phyloP scores from a whole-genome alignment of 2,888 invertebrate species.

The Mythimna impura region DNA sequence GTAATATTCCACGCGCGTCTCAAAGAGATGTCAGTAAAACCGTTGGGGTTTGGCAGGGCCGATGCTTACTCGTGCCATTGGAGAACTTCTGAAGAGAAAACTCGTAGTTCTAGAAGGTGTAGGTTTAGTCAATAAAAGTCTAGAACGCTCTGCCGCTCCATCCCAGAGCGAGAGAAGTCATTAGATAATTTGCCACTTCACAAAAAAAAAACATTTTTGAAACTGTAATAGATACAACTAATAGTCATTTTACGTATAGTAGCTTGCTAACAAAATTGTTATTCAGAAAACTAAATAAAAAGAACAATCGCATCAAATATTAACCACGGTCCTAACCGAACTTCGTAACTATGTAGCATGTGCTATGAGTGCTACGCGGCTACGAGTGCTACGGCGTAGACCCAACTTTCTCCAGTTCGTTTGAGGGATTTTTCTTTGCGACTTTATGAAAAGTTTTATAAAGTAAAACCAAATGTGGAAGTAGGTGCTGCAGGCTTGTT shows the following conservation, averaged over 20 bases:
- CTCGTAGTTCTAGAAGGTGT: no score
- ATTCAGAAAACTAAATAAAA: not conserved
- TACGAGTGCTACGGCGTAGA: constrained; percentile 50
- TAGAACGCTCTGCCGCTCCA: no score
- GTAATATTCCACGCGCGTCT: no score
- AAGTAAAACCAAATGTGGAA: constrained; percentile 35
- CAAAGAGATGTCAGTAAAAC: no score
- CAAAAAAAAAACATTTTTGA: no score
- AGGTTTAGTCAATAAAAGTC: no score
- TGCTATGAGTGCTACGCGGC: constrained; percentile 32
- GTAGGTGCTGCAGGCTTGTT: constrained; percentile 22
- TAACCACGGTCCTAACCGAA: constrained; percentile 27
- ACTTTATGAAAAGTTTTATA: constrained; percentile 47
- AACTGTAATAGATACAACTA: no score
- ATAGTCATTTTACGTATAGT: not conserved
- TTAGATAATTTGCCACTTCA: no score
- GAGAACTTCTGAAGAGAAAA: no score
- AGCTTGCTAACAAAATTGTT: not conserved
- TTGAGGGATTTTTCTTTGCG: constrained; percentile 53
- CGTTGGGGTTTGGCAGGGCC: no score
- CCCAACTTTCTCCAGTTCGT: constrained; percentile 60
- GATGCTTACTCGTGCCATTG: no score
- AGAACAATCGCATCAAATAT: constrained; percentile 29
- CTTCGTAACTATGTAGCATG: constrained; percentile 47
- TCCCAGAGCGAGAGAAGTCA: no score